Percentiles rank a stretch among this genome's conserved stretches.
phyloP scores from a whole-genome alignment of 2,888 invertebrate species.

The Teinopalpus imperialis region DNA sequence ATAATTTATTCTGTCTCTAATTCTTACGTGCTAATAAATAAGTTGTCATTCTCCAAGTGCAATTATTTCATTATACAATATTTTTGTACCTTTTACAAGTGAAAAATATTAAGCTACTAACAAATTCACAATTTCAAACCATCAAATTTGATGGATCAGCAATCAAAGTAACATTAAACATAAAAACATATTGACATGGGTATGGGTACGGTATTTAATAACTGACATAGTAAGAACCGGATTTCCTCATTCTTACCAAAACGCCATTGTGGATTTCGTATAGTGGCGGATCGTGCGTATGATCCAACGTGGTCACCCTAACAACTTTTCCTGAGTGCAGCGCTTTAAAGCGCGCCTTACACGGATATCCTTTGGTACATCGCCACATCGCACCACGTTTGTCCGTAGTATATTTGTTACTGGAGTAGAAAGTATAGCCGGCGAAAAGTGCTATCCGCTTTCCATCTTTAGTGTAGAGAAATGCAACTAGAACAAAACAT shows the following conservation, averaged over 20 bases:
- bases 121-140: too few species aligned
- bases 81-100: too few species aligned
- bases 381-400: constrained; percentile 43
- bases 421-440: constrained; percentile 46
- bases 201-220: too few species aligned
- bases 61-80: too few species aligned
- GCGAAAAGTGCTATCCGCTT: constrained; percentile 43
- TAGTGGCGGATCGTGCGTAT: constrained; percentile 40
- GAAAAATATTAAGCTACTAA: too few species aligned
- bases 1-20: too few species aligned
- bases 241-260: constrained; percentile 28
- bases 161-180: too few species aligned
- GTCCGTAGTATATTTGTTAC: constrained; percentile 27
- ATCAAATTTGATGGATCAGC: too few species aligned
- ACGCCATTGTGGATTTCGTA: constrained; percentile 35
- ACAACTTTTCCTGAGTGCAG: constrained; percentile 35
- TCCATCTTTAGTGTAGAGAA: constrained; percentile 40
- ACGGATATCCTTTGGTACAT: constrained; percentile 48
- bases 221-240: too few species aligned
- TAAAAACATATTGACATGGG: too few species aligned
- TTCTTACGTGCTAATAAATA: too few species aligned
- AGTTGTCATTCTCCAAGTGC: too few species aligned
- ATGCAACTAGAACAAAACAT: constrained; percentile 38
- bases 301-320: constrained; percentile 37
- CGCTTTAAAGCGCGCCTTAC: constrained; percentile 50